phyloP scores from a whole-genome alignment of 2,888 invertebrate genomes.

The Rhimphoctona megacephalus region DNA sequence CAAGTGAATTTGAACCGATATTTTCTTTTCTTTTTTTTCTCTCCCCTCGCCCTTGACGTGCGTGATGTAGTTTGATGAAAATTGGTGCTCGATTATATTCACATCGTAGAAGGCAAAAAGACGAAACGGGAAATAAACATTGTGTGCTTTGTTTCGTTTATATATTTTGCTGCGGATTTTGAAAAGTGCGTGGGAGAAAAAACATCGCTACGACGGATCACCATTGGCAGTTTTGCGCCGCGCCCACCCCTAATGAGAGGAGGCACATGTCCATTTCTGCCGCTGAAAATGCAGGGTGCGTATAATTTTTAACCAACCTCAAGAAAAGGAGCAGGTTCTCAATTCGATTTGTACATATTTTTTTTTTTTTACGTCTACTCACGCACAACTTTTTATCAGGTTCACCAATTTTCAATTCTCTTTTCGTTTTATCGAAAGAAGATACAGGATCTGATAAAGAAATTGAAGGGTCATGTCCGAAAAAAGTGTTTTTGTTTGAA shows the following conservation, averaged over 20 bases:
- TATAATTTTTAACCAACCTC: constrained; percentile 39
- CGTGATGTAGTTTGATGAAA: neutral
- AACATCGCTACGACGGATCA: constrained; percentile 86
- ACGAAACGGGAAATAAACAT: neutral
- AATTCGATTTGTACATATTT: neutral
- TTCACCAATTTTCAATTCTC: neutral
- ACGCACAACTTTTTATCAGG: neutral
- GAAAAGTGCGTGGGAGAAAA: constrained; percentile 9
- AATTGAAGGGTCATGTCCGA: no score
- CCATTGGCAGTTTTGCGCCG: constrained; percentile 86
- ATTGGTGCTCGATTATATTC: neutral
- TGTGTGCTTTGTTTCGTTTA: neutral
- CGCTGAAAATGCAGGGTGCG: constrained; percentile 89
- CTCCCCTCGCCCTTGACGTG: neutral
- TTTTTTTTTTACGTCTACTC: constrained; percentile 26
- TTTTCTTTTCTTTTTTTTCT: neutral
- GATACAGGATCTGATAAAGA: no score
- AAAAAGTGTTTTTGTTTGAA: no score
- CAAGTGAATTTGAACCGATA: constrained; percentile 14
- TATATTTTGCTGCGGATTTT: constrained; percentile 20
- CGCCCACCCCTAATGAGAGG: constrained; percentile 88
- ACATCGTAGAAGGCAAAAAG: neutral
- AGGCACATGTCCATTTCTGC: constrained; percentile 89
- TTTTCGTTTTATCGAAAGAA: no score
- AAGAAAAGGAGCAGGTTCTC: neutral